Base-by-base conservation (phyloP, 2,888 invertebrate genomes). In the Meteorus cinctellus region DNA sequence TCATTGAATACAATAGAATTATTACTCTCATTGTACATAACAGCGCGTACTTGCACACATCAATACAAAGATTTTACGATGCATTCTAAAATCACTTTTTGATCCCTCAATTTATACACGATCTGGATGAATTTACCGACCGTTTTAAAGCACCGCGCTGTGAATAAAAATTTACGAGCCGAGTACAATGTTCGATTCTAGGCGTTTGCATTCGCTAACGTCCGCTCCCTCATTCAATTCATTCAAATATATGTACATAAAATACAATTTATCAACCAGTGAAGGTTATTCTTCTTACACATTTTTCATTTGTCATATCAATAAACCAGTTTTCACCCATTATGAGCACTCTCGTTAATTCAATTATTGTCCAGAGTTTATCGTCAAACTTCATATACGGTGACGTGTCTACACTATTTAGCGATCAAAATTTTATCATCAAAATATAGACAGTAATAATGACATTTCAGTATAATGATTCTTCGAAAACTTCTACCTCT, bases 161-260 rank as follows among this genome's bases (percentile, higher is more conserved):
- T 72, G 73, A 66, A 29, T 24, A 34, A 34, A 31, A 73, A 73
- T 73, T 59, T 73, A 73, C 73, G 59, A 66, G 34, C 73, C 10
- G 19, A 72, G 65, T 24, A 31, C 48, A 36, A 41, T 4, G 24
- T 65, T 34, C 16, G 27, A 73, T 55, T 59, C 36, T 27, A 41
- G 59, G 67, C 41, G 19, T 59, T 29, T 27, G 36, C 29, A 60
- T 60, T 12, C 41, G 24, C 34, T 45, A 8, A 31, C 24, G 8
- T 5, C 12, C 12, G 2, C 1, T 41, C 6, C 19, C 48, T 19
- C 55, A n/a, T n/a, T 55, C n/a, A 19, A 55, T n/a, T 55, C 10
- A 48, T 48, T 4, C 14, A n/a, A n/a, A n/a, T 55, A 24, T 4
- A 19, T 55, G 4, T 55, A 19, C n/a, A 8, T 10, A 24, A 4